These are phyloP conservation scores for Yponomeuta sedellus DNA, from an alignment of 2,888 invertebrate species.

Conservation along the genomic window DNA sequence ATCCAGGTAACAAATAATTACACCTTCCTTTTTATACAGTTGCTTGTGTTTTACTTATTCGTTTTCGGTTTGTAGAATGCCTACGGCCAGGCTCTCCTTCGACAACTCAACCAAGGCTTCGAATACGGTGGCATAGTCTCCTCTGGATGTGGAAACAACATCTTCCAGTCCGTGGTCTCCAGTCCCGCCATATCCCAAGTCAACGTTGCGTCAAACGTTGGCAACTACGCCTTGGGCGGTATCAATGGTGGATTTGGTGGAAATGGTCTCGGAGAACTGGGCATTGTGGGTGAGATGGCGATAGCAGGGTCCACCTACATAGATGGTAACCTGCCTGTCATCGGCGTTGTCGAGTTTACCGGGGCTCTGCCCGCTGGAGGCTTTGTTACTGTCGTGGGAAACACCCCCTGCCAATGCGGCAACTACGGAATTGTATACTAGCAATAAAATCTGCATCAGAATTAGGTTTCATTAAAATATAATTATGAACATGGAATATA, in stretches of 20 bases:
- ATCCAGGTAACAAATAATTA: not conserved
- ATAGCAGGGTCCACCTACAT: slow-evolving; percentile 32
- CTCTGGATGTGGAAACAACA: too few relatives aligned
- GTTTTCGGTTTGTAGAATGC: not conserved
- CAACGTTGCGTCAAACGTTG: not conserved
- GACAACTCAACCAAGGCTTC: not conserved
- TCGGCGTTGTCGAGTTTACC: slow-evolving; percentile 32
- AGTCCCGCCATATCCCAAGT: not conserved
- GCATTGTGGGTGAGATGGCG: slow-evolving; percentile 30
- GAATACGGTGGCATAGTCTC: too few relatives aligned
- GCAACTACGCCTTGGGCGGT: not conserved
- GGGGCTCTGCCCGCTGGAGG: slow-evolving; percentile 35
- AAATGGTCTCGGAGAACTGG: slow-evolving; percentile 29
- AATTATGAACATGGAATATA: too few relatives aligned
- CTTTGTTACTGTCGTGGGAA: slow-evolving; percentile 31
- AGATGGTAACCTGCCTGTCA: slow-evolving; percentile 34
- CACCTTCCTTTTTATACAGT: not conserved
- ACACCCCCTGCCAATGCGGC: not conserved
- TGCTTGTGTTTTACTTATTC: too few relatives aligned
- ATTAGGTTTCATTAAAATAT: too few relatives aligned
- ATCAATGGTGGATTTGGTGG: slow-evolving; percentile 26
- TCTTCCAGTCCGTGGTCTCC: too few relatives aligned
- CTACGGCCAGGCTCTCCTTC: not conserved
- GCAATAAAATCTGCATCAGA: too few relatives aligned
- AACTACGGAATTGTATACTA: not conserved